Evolutionary conservation across 2,797 vertebrate genomes (phyloP).

Genomic region (Catostomus latipinnis): DNA sequence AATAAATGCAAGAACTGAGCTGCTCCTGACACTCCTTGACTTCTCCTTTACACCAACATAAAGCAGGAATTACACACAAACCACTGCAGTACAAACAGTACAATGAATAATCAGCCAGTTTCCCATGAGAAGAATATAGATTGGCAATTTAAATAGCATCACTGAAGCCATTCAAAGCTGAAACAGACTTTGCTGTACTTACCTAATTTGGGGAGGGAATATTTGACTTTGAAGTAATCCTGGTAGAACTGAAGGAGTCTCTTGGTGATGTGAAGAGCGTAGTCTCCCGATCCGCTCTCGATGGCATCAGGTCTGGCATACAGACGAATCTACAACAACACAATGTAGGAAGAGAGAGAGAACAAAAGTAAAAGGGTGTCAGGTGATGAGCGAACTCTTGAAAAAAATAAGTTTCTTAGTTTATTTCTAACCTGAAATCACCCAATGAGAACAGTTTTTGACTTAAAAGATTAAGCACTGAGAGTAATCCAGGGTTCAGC

Average conservation of each 20-base stretch:
- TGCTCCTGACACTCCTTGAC: background rate
- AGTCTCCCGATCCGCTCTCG: slow-evolving; percentile 87
- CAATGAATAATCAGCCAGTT: background rate
- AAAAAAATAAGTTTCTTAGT: background rate
- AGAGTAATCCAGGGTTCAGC: too few relatives aligned
- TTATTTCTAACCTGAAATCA: slow-evolving; percentile 4
- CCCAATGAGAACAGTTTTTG: background rate
- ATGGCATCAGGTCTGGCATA: slow-evolving; percentile 88
- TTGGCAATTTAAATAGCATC: background rate
- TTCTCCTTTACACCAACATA: background rate
- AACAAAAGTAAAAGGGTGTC: background rate
- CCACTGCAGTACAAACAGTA: background rate
- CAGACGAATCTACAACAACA: slow-evolving; percentile 79
- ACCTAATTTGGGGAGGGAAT: slow-evolving; percentile 60
- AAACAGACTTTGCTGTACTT: background rate
- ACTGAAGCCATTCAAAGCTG: background rate
- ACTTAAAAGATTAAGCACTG: slow-evolving; percentile 18
- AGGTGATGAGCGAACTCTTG: background rate
- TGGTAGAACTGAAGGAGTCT: slow-evolving; percentile 78
- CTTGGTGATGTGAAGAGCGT: slow-evolving; percentile 88
- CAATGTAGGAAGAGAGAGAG: slow-evolving; percentile 58
- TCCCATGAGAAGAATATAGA: slow-evolving; percentile 8
- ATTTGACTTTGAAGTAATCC: slow-evolving; percentile 53
- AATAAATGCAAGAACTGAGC: slow-evolving; percentile 14
- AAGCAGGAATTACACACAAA: background rate